Evolutionary conservation across 1,140 invertebrate genomes (phyloP), one percentile per base, ranked within the genome.

Genomic region (Uloborus diversus): DNA sequence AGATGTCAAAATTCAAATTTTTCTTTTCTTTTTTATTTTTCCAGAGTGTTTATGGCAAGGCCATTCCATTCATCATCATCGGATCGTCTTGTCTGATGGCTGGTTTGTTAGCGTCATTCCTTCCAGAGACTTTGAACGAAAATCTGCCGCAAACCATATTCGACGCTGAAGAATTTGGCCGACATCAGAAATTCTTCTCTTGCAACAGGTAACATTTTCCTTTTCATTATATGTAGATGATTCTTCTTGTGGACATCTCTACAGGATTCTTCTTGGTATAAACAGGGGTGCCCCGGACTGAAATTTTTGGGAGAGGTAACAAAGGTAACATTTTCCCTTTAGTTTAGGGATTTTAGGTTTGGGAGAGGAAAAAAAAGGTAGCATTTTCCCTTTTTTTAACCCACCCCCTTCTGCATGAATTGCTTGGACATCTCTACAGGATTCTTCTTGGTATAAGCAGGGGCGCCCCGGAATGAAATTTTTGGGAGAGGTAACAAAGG

Each of bases 91-190:
- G 82, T 30, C 56, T 85, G 11, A 57, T 82, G 0, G 85, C 84
- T 32, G 84, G 83, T 11, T 32, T 86, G 14, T 37, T 82, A 9
- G 80, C 84, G 7, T 56, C 84, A 20, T 84, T 85, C 32, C 70
- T 86, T 20, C 86, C 86, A 3, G 86, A 85, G 76, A 85, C 85
- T 17, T 33, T 83, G 1, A 85, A 85, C 33, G 81, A 81, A 33
- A 76, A 81, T 42, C 56, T 86, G 28, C 84, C 85, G 4, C 82
- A 85, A 81, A 85, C 81, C 3, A 69, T 84, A 23, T 81, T 56
- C 28, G 85, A 86, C 35, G 85, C 86, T 1, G 84, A 86, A 35
- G 75, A 83, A 35, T 88, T 88, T 81, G 86, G 86, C 17, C 81
- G 82, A 65, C 78, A 84, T 20, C 73, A 78, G 27, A 78, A 66